A percentile compares a stretch with the other conserved stretches of the same genome.
Conservation (phyloP, 2,797 vertebrate genomes). For the Hemibagrus guttatus region DNA sequence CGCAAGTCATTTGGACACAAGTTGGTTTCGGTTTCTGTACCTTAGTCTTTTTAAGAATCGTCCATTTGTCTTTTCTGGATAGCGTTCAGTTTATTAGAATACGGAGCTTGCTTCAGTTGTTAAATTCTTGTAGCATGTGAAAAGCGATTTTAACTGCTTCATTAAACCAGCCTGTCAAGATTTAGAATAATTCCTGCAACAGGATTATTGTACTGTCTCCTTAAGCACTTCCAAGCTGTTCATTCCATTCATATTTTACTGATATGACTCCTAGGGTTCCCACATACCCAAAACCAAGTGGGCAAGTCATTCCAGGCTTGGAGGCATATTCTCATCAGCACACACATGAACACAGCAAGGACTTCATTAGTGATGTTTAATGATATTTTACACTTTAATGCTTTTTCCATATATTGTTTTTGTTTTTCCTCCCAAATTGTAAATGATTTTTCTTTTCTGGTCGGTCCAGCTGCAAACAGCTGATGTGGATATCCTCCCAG, state of each 20-base stretch:
- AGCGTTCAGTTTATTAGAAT: background rate
- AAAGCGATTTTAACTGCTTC: background rate
- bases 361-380: slow-evolving; percentile 2
- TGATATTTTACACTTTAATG: slow-evolving; percentile 27
- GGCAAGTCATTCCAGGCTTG: background rate
- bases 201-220: background rate
- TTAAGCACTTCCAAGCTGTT: background rate
- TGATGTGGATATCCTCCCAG: slow-evolving; percentile 50
- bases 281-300: background rate
- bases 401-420: slow-evolving; percentile 20
- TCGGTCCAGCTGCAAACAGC: slow-evolving; percentile 36
- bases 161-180: background rate
- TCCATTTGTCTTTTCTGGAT: background rate
- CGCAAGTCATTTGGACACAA: background rate
- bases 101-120: background rate
- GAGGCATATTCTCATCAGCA: background rate
- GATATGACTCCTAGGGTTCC: background rate
- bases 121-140: background rate
- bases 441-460: slow-evolving; percentile 18
- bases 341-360: background rate
- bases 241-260: slow-evolving; percentile 6
- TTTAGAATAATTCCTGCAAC: background rate
- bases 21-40: background rate
- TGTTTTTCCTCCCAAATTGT: background rate
- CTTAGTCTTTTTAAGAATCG: background rate